Base-by-base conservation (phyloP, 2,797 vertebrate species). In the Orestias chungarensis region DNA sequence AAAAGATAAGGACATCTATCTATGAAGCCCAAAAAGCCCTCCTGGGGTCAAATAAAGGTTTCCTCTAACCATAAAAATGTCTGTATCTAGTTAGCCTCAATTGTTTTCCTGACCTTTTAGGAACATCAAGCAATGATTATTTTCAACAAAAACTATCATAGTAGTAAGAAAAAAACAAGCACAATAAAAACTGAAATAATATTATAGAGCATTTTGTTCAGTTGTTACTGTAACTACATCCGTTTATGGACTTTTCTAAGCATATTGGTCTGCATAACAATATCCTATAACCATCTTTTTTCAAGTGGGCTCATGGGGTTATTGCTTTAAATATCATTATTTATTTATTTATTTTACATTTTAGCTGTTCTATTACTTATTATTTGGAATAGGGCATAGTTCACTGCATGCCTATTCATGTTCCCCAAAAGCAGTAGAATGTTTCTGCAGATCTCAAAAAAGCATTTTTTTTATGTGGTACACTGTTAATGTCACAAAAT, bases 1-100 rank as follows among this genome's bases (percentile, higher is more conserved):
- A 86, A 81, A 79, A 92, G 93, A 94, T 95, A 94, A 94, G 92
- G 88, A 89, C 87, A 87, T 87, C 86, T 90, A 89, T 90, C 86
- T 88, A 87, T 84, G 87, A 88, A 80, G 86, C 78, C 80, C 86
- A 89, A 91, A 91, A 92, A 92, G 87, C 88, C 86, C 81, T 80
- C 73, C 67, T 73, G 84, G 88, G 91, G 90, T 94, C 90, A 91
- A 73, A 11, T 79, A 78, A 84, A 92, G 90, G 90, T 92, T 84
- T 86, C 87, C 75, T 70, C 72, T 69, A 80, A 71, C 86, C 79
- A 73, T 73, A 79, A 86, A 86, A 74, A 81, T 88, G 87, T 91
- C 88, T 88, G 82, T 79, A 82, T 82, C 70, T 79, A 35, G 62
- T 82, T 75, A 85, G 76, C 72, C 89, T 91, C 86, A 89, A 79